phyloP scores from a whole-genome alignment of 2,113 vertebrate genomes.

The Poicephalus meyeri region DNA sequence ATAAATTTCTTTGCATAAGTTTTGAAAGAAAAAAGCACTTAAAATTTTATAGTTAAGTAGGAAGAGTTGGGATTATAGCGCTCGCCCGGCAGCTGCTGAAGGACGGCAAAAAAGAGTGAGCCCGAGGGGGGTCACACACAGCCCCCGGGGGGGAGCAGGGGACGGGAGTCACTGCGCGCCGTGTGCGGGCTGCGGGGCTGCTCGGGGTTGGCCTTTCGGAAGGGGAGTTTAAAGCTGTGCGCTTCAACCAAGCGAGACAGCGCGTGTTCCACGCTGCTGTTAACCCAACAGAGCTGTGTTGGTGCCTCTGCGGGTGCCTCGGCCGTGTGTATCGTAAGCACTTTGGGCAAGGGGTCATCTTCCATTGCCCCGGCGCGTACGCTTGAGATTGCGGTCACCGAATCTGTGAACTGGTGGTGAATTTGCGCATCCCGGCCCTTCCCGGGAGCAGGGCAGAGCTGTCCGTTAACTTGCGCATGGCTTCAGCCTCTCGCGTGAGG shows the following conservation, averaged over 20 bases:
- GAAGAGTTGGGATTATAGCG: too few relatives aligned
- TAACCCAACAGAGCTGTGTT: rapidly evolving
- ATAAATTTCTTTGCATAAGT: too few relatives aligned
- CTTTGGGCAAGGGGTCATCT: rapidly evolving
- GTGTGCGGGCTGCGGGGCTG: neutral
- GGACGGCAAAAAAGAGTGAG: slow-evolving; percentile 90
- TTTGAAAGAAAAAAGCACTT: too few relatives aligned
- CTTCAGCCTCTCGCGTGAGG: neutral
- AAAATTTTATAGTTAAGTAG: too few relatives aligned
- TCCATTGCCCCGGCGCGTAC: rapidly evolving
- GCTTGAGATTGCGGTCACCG: rapidly evolving
- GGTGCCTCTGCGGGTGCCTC: rapidly evolving
- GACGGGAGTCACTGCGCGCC: too few relatives aligned
- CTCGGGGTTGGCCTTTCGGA: rapidly evolving
- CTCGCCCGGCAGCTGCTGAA: slow-evolving; percentile 86
- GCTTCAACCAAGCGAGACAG: rapidly evolving
- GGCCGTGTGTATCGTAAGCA: rapidly evolving
- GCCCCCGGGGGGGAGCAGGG: too few relatives aligned
- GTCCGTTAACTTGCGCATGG: rapidly evolving
- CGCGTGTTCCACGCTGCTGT: rapidly evolving
- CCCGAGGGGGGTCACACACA: neutral
- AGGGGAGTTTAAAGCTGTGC: rapidly evolving
- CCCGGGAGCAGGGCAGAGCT: rapidly evolving
- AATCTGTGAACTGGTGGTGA: rapidly evolving
- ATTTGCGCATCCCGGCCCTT: neutral